Base-by-base conservation (phyloP, 2,888 invertebrate species). In the Ophion obscuratus region DNA sequence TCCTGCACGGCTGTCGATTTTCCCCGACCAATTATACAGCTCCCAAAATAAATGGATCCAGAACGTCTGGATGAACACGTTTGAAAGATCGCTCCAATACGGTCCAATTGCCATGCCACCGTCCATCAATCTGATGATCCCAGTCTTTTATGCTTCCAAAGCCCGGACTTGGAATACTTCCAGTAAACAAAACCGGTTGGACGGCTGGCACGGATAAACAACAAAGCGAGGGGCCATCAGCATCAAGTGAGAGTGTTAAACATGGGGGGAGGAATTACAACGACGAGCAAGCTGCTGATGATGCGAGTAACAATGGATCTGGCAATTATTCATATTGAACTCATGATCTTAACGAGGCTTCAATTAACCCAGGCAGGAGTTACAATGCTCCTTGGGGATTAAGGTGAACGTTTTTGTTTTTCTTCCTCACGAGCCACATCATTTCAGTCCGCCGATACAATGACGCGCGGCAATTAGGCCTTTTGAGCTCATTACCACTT, bases 401-500 rank as follows among this genome's bases (percentile, higher is more conserved):
- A 11, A 61, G 47, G 27, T 71, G 57, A 61, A 73, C 36, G 11
- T 75, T 47, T 7, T 27, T 75, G 62, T 10, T 17, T 53, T 53
- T 53, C 53, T 17, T 17, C 53, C 14, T 53, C 17, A 62, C 44
- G 47, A 62, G 14, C 24, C 24, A 47, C 36, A 62, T 61, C 24
- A 40, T 64, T 64, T 47, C 27, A 47, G 44, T 44, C 40, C 27
- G 17, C 47, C 17, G 9, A 47, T 75, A 75, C 61, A 74, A 59
- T 27, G 75, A 62, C 62, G 44, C 17, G 62, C n/a, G 10, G 24
- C 40, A 62, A 75, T 64, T 75, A 27, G 44, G 27, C 31, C 62
- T 75, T 47, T 47, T 11, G 14, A 61, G 62, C 62, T 75, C 62
- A 47, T 75, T 62, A 62, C 47, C 27, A 73, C 44, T 75, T 27